Percentiles rank a stretch among this genome's conserved stretches.
phyloP scores from a whole-genome alignment of 2,113 vertebrate genomes.

The Centropus bengalensis region DNA sequence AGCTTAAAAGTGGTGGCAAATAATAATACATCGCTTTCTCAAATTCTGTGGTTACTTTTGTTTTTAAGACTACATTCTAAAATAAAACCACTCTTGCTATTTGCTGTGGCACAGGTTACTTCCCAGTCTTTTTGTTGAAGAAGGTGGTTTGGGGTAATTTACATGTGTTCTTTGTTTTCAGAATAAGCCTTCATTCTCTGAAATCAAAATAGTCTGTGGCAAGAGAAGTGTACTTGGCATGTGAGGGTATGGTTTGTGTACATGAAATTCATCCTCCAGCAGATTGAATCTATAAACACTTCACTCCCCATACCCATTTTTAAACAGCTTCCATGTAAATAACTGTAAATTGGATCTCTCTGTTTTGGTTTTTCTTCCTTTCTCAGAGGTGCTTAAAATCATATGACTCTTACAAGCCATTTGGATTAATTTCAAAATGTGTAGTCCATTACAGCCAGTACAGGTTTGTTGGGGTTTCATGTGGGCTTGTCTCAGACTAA shows the following conservation, averaged over 20 bases:
- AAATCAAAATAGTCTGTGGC: not conserved
- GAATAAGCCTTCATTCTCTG: not conserved
- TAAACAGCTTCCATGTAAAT: not conserved
- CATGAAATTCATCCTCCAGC: not conserved
- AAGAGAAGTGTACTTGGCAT: not conserved
- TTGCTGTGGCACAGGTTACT: not conserved
- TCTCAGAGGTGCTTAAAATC: not conserved
- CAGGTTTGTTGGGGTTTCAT: not conserved
- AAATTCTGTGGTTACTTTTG: not conserved
- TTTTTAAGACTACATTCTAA: not conserved
- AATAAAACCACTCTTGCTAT: not conserved
- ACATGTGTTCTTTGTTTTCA: not conserved
- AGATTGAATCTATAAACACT: not conserved
- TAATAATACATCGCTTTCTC: not conserved
- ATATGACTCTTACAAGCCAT: not conserved
- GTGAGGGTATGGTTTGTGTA: not conserved
- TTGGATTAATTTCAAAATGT: not conserved
- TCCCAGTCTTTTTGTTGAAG: not conserved
- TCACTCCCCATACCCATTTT: rapidly evolving
- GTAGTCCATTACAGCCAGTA: not conserved
- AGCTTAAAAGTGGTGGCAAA: not conserved
- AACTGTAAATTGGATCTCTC: not conserved
- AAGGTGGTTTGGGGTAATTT: not conserved
- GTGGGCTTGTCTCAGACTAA: not conserved
- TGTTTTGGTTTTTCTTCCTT: not conserved